phyloP scores from a whole-genome alignment of 2,888 invertebrate species.

The Loripinus fragilis region DNA sequence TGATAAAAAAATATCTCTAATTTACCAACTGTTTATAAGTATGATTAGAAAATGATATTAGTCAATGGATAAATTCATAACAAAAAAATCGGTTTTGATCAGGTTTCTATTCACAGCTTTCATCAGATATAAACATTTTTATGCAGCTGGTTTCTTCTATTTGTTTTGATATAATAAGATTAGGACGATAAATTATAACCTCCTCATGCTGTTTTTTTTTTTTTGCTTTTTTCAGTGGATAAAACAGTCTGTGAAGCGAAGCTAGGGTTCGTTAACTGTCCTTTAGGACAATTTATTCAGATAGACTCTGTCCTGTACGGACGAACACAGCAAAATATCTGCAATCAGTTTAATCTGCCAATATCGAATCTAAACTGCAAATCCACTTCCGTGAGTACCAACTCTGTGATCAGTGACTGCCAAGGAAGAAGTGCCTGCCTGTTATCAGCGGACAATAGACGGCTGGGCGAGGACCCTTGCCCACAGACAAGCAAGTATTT shows the following conservation, averaged over 20 bases:
- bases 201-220: not conserved
- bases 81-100: no score
- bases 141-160: no score
- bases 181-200: no score
- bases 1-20: no score
- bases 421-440: constrained; percentile 50
- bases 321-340: constrained; percentile 55
- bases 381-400: constrained; percentile 41
- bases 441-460: constrained; percentile 36
- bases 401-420: constrained; percentile 39
- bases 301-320: constrained; percentile 64
- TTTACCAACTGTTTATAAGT: no score
- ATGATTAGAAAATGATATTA: no score
- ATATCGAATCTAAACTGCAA: constrained; percentile 48
- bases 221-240: constrained; percentile 24
- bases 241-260: constrained; percentile 46
- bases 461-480: constrained; percentile 64
- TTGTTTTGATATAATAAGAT: no score
- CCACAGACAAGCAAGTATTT: constrained; percentile 59
- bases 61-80: no score
- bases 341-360: constrained; percentile 35
- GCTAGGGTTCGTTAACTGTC: constrained; percentile 44
- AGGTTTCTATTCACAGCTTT: no score
- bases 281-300: constrained; percentile 42
- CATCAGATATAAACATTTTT: no score